Evolutionary conservation across 2,888 invertebrate genomes (phyloP), one percentile per base, ranked within the genome.

Genomic region (Tricholauxania praeusta): DNA sequence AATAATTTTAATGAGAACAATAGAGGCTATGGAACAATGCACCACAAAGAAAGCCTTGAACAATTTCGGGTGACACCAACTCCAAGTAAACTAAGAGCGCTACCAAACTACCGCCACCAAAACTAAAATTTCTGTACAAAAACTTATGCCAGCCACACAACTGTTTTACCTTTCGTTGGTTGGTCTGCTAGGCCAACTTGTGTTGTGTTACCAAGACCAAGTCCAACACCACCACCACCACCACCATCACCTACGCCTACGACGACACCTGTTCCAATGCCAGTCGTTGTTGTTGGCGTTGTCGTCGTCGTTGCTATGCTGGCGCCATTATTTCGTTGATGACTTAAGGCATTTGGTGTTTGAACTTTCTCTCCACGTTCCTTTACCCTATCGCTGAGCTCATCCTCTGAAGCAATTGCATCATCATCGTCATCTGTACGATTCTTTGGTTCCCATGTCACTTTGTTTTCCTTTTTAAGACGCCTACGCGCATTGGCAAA

Each of bases 401-500:
- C 39, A 39, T 39, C 39, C 39, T 39, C 39, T 51, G 95, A 95
- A 22, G 73, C 76, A 78, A 95, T 91, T 87, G 94, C 92, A 74
- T 94, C 94, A 84, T 95, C 95, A 83, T 95, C 94, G 81, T 94
- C 94, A 85, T 95, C 95, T 72, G 94, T 94, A 87, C 94, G 94
- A 88, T 96, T 96, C 88, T 96, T 94, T 70, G 96, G 96, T 85
- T 96, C 96, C 97, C 97, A 97, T 79, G 96, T 97, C 96, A 97
- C 97, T 88, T 97, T 98, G 89, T 97, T 97, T 88, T 97, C 97
- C 87, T 98, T 98, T 89, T 98, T 98, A 82, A 98, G 91, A 73
- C 97, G 91, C 81, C 97, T 90, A 76, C 97, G 90, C 62, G 97
- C 97, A 88, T 98, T 98, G 76, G 97, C 97, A 87, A 98, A 98